A percentile compares a stretch with the other conserved stretches of the same genome.
These are phyloP conservation scores for Actenoides hombroni DNA, from an alignment of 2,113 vertebrate genomes.

Conservation along the genomic window DNA sequence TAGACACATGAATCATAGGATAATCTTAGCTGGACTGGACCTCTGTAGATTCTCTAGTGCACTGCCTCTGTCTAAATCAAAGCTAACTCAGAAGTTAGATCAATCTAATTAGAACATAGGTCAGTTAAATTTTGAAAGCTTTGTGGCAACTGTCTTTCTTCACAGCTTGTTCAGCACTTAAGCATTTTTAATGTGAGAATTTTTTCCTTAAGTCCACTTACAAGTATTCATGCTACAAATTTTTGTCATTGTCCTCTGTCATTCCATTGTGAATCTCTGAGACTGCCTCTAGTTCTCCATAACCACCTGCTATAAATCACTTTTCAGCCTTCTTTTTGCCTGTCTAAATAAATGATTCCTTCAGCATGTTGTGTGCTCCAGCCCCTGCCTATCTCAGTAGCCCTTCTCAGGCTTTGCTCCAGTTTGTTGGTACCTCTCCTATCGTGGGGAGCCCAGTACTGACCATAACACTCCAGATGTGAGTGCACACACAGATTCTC, in stretches of 20 bases:
- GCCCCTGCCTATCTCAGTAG: neutral
- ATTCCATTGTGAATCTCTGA: neutral
- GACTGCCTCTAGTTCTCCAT: neutral
- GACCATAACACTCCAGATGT: neutral
- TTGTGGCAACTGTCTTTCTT: neutral
- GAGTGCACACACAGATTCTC: neutral
- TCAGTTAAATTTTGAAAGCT: neutral
- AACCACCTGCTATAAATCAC: rapidly evolving
- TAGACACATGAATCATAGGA: neutral
- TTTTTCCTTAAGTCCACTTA: neutral
- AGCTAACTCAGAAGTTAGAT: neutral
- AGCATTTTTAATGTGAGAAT: neutral
- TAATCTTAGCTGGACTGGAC: neutral
- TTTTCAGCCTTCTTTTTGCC: neutral
- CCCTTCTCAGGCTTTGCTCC: neutral
- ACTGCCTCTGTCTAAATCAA: neutral
- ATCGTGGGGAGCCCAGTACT: neutral
- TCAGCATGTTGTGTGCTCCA: neutral
- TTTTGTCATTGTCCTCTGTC: neutral
- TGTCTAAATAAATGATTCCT: neutral
- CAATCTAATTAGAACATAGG: neutral
- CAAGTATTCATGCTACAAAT: neutral
- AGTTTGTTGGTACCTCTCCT: neutral
- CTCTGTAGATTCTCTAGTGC: neutral
- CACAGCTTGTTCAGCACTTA: neutral